phyloP scores from a whole-genome alignment of 2,888 invertebrate species.

The Hesperia comma region DNA sequence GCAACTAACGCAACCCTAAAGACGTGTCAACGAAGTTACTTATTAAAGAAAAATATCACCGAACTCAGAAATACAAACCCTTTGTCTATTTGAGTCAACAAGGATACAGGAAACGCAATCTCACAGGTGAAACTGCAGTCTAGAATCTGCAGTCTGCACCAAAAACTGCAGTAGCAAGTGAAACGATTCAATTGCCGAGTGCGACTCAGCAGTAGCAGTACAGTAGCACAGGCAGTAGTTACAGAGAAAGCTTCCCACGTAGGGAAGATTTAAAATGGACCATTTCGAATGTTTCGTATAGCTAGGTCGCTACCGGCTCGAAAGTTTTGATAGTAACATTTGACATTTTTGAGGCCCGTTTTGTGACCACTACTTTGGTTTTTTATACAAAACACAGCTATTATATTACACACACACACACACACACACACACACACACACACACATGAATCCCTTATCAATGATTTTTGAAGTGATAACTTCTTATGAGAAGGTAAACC shows the following conservation, averaged over 20 bases:
- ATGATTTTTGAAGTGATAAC: no score
- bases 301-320: not conserved
- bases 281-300: conserved; percentile 20
- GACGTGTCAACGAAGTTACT: not conserved
- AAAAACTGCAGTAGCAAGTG: not conserved
- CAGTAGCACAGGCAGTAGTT: no score
- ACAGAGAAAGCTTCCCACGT: conserved; percentile 21
- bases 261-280: conserved; percentile 18
- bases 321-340: conserved; percentile 5
- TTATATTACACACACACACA: no score
- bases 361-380: conserved; percentile 5
- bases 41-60: not conserved
- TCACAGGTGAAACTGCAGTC: conserved; percentile 1
- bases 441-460: no score
- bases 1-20: no score
- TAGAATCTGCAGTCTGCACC: not conserved
- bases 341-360: not conserved
- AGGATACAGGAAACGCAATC: conserved; percentile 24
- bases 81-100: not conserved
- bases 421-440: no score
- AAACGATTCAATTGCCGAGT: conserved; percentile 21
- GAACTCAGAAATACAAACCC: not conserved
- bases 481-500: no score
- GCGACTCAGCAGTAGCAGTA: conserved; percentile 17
- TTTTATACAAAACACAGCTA: not conserved